A percentile compares a stretch with the other conserved stretches of the same genome.
Evolutionary conservation across 2,888 invertebrate genomes (phyloP).

Genomic region (Conchocele bisecta): DNA sequence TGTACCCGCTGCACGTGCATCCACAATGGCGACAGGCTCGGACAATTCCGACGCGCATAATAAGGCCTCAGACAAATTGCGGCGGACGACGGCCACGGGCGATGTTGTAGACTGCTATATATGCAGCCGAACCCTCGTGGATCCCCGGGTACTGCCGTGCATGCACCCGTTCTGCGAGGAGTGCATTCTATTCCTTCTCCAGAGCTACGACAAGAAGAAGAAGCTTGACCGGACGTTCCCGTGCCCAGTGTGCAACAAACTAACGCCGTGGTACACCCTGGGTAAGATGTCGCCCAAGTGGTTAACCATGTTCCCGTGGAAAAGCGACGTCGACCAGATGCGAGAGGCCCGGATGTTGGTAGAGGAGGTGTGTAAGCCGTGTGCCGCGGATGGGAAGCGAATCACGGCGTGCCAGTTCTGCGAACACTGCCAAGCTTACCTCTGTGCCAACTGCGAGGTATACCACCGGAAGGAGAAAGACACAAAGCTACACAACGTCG

Average conservation of each 20-base stretch:
- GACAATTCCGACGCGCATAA: too few relatives aligned
- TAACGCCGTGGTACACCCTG: conserved; percentile 40
- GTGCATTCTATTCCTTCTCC: conserved; percentile 38
- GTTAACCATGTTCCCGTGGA: conserved; percentile 49
- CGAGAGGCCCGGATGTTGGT: conserved; percentile 45
- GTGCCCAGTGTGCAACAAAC: conserved; percentile 47
- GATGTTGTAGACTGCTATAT: conserved; percentile 39
- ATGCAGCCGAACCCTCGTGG: conserved; percentile 29
- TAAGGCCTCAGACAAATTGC: conserved; percentile 53
- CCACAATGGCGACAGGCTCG: too few relatives aligned
- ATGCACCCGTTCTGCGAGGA: conserved; percentile 54
- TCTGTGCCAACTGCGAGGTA: conserved; percentile 32
- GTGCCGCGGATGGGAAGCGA: conserved; percentile 40
- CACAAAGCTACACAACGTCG: conserved; percentile 22
- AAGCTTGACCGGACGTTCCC: conserved; percentile 47
- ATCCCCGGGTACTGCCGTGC: conserved; percentile 47
- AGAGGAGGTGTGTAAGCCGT: conserved; percentile 49
- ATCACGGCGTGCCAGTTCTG: conserved; percentile 39
- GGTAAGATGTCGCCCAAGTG: conserved; percentile 45
- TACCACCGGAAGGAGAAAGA: conserved; percentile 19
- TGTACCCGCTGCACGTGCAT: too few relatives aligned
- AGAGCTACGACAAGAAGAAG: conserved; percentile 40
- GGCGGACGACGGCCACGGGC: conserved; percentile 34
- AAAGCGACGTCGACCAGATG: conserved; percentile 42
- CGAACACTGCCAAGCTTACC: conserved; percentile 39